Evolutionary conservation across 1,140 invertebrate species (phyloP).

Genomic region (Dufourea novaeangliae): DNA sequence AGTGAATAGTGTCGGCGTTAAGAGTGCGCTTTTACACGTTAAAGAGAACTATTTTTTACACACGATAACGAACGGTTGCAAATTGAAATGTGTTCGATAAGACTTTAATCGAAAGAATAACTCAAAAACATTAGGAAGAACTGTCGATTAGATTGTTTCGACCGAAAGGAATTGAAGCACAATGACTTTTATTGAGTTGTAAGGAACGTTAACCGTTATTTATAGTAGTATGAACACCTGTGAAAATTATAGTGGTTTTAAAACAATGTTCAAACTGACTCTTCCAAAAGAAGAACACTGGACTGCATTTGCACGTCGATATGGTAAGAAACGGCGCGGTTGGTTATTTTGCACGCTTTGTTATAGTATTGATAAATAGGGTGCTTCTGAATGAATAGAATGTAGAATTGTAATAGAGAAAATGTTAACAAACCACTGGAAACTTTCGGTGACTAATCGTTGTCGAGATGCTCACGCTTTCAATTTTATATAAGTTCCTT

Average conservation of each 20-base stretch:
- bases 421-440: too few species aligned
- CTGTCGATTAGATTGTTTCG: neutral
- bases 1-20: constrained; percentile 40
- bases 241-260: neutral
- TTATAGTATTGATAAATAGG: neutral
- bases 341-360: neutral
- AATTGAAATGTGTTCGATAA: neutral
- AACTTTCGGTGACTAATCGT: too few species aligned
- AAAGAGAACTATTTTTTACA: constrained; percentile 14
- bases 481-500: too few species aligned
- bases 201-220: neutral
- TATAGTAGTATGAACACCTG: neutral
- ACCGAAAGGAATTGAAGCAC: neutral
- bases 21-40: neutral
- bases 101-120: neutral
- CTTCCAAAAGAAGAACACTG: neutral
- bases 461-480: too few species aligned
- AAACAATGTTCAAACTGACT: neutral
- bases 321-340: neutral
- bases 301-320: neutral
- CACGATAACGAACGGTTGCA: neutral
- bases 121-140: neutral
- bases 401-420: too few species aligned
- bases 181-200: neutral
- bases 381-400: neutral